Percentiles rank a stretch among this genome's conserved stretches.
phyloP scores from a whole-genome alignment of 2,113 vertebrate species.

The Catagonus wagneri region DNA sequence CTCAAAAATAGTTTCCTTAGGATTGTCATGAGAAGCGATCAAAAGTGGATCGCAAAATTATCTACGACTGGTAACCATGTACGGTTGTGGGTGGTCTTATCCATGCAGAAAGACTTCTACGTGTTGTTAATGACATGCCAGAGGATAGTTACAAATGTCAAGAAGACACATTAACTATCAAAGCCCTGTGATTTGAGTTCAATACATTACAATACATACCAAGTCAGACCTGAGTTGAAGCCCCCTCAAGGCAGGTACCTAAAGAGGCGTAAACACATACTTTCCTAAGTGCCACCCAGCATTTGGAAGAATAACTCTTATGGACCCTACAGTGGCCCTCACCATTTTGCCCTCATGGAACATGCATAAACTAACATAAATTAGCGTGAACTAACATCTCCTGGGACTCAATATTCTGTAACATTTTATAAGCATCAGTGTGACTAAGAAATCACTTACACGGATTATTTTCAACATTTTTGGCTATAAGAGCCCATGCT shows the following conservation, averaged over 20 bases:
- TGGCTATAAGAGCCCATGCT: background rate
- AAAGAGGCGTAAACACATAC: fast-evolving
- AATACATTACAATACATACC: background rate
- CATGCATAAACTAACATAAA: too few species aligned
- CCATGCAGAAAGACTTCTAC: background rate
- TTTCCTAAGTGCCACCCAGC: background rate
- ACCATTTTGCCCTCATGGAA: background rate
- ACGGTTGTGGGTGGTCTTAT: background rate
- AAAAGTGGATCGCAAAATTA: background rate
- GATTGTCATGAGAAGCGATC: background rate
- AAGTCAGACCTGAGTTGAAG: background rate
- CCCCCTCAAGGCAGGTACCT: background rate
- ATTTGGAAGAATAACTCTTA: background rate
- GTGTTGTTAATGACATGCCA: background rate
- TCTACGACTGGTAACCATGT: background rate
- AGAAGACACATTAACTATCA: background rate
- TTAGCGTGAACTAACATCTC: background rate
- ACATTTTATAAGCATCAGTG: background rate
- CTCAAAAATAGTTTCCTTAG: background rate
- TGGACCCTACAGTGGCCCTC: background rate
- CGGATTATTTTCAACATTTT: background rate
- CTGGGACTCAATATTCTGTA: background rate
- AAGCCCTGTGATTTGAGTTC: background rate
- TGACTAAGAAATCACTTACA: background rate
- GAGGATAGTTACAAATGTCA: background rate